A percentile compares a stretch with the other conserved stretches of the same genome.
phyloP scores from a whole-genome alignment of 2,113 vertebrate genomes.

The Pteruthius melanotis region DNA sequence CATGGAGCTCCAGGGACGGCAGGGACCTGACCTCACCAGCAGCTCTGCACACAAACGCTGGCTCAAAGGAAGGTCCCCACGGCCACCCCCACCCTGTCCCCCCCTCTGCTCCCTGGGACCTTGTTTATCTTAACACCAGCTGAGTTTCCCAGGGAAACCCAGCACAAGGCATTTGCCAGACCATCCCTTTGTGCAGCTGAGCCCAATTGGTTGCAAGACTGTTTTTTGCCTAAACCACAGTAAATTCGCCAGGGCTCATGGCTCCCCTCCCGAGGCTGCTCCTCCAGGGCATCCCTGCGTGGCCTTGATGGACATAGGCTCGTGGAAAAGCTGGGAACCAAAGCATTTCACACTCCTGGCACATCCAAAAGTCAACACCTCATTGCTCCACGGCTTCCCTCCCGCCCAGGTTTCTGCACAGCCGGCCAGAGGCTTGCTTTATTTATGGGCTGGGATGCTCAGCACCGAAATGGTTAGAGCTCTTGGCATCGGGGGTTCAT shows the following conservation, averaged over 20 bases:
- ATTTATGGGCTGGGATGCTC: slow-evolving; percentile 51
- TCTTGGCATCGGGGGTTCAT: slow-evolving; percentile 49
- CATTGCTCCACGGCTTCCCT: background rate
- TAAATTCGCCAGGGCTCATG: background rate
- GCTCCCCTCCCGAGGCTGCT: background rate
- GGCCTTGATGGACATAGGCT: background rate
- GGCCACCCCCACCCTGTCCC: background rate
- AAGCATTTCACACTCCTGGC: background rate
- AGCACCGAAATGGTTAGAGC: background rate
- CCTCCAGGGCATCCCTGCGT: background rate
- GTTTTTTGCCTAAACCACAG: background rate
- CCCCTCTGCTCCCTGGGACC: background rate
- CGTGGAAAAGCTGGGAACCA: background rate
- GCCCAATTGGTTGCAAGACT: accelerated
- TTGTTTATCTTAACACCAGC: background rate
- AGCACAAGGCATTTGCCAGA: background rate
- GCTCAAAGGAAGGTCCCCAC: background rate
- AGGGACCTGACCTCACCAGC: background rate
- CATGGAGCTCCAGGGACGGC: background rate
- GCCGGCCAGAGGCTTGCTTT: slow-evolving; percentile 27
- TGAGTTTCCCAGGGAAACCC: slow-evolving; percentile 40
- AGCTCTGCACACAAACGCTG: background rate
- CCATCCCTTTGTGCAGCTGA: background rate
- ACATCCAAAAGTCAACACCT: background rate
- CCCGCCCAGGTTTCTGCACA: slow-evolving; percentile 4